Evolutionary conservation across 2,888 invertebrate species (phyloP).

Genomic region (Anorthoa munda): DNA sequence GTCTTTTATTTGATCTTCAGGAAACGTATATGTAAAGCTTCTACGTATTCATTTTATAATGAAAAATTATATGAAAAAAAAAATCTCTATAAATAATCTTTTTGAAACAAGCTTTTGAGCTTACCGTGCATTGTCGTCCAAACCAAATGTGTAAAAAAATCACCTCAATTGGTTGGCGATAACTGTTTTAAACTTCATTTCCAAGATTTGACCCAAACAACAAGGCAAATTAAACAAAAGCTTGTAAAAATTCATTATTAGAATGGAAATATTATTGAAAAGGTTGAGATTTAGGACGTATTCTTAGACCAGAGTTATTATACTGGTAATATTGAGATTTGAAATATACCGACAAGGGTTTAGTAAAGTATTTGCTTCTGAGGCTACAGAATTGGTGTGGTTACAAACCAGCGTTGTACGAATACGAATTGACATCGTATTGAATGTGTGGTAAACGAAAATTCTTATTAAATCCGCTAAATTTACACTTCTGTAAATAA

Average conservation of each 20-base stretch:
- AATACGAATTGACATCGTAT: slow-evolving; percentile 60
- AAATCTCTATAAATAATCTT: too few species aligned
- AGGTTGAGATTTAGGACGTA: slow-evolving; percentile 31
- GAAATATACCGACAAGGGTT: slow-evolving; percentile 28
- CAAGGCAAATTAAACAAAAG: neutral
- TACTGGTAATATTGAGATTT: slow-evolving; percentile 31
- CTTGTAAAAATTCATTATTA: neutral
- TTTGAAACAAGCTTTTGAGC: too few species aligned
- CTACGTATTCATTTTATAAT: slow-evolving; percentile 7
- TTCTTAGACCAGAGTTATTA: slow-evolving; percentile 42
- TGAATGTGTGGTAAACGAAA: slow-evolving; percentile 71
- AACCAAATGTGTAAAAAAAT: too few species aligned
- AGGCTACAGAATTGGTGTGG: slow-evolving; percentile 7
- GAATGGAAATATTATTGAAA: slow-evolving; percentile 26
- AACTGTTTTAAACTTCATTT: too few species aligned
- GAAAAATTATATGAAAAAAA: neutral
- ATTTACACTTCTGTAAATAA: slow-evolving; percentile 86
- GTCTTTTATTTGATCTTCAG: slow-evolving; percentile 4
- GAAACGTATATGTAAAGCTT: slow-evolving; percentile 4
- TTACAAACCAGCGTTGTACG: slow-evolving; percentile 2
- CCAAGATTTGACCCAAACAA: too few species aligned
- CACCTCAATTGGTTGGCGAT: too few species aligned
- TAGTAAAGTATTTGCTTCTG: slow-evolving; percentile 29
- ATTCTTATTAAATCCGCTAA: slow-evolving; percentile 77
- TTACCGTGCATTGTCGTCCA: too few species aligned